These are phyloP conservation scores for Brachystomella parvula DNA, from an alignment of 1,140 invertebrate species.

Conservation along the genomic window DNA sequence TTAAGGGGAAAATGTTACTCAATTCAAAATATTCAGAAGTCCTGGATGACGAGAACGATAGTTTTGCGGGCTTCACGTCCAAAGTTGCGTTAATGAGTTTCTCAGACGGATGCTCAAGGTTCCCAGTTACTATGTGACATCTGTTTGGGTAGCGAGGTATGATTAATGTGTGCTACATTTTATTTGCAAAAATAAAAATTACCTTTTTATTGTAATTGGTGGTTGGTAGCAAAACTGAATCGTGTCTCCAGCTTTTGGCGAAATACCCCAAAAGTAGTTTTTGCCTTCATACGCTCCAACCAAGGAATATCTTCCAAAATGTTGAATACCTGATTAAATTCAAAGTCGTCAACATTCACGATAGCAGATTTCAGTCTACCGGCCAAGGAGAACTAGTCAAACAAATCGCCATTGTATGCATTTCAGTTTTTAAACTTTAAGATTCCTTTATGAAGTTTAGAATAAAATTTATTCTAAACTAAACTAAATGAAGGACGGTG, in stretches of 20 bases:
- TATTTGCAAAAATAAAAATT: too few relatives aligned
- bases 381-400: too few relatives aligned
- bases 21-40: not conserved
- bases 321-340: too few relatives aligned
- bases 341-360: too few relatives aligned
- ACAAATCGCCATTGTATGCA: too few relatives aligned
- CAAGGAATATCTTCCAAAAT: slow-evolving; percentile 74
- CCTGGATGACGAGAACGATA: not conserved
- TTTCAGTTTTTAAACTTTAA: too few relatives aligned
- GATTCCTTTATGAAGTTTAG: too few relatives aligned
- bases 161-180: too few relatives aligned
- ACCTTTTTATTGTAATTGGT: slow-evolving; percentile 69
- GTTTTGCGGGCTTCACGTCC: slow-evolving; percentile 64
- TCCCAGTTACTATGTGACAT: slow-evolving; percentile 82
- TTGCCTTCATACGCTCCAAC: slow-evolving; percentile 77
- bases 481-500: too few relatives aligned
- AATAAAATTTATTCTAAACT: too few relatives aligned
- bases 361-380: too few relatives aligned
- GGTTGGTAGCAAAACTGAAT: slow-evolving; percentile 72
- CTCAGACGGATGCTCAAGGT: slow-evolving; percentile 82
- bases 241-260: slow-evolving; percentile 73
- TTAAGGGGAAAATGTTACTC: too few relatives aligned
- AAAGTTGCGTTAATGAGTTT: slow-evolving; percentile 82
- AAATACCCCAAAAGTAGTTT: slow-evolving; percentile 81
- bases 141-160: slow-evolving; percentile 44